phyloP scores from a whole-genome alignment of 2,888 invertebrate genomes.

The Liposcelis brunnea region DNA sequence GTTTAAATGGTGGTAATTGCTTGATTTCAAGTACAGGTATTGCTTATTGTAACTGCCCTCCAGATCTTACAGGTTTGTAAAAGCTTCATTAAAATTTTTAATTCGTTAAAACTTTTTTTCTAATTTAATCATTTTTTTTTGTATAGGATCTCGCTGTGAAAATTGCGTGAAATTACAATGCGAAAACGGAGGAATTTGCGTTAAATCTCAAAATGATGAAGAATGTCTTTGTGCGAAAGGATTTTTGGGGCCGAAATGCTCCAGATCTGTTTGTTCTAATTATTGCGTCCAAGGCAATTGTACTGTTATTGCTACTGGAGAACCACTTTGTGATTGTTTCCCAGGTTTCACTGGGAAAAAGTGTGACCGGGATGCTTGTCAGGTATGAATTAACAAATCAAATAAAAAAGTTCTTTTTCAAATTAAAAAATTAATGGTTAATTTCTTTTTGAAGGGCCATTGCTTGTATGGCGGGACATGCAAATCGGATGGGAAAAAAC shows the following conservation, averaged over 20 bases:
- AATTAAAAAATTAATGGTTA: too few relatives aligned
- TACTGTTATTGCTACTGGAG: slow-evolving; percentile 20
- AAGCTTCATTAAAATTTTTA: background rate
- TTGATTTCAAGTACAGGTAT: slow-evolving; percentile 23
- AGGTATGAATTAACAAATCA: slow-evolving; percentile 23
- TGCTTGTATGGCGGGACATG: slow-evolving; percentile 8
- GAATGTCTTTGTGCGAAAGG: slow-evolving; percentile 39
- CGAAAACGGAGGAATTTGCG: slow-evolving; percentile 42
- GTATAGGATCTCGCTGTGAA: slow-evolving; percentile 34
- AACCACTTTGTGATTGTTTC: slow-evolving; percentile 30
- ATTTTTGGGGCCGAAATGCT: slow-evolving; percentile 32
- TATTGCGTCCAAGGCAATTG: slow-evolving; percentile 29
- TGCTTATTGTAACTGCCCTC: slow-evolving; percentile 33
- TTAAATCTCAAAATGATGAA: slow-evolving; percentile 25
- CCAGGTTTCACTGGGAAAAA: slow-evolving; percentile 35
- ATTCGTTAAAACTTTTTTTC: too few relatives aligned
- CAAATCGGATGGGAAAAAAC: background rate
- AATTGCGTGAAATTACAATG: slow-evolving; percentile 38
- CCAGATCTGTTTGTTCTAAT: slow-evolving; percentile 27
- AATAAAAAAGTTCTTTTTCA: too few relatives aligned
- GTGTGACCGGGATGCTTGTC: slow-evolving; percentile 41
- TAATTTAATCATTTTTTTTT: slow-evolving; percentile 2
- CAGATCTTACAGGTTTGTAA: slow-evolving; percentile 30
- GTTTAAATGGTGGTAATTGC: slow-evolving; percentile 44
- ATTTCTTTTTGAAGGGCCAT: too few relatives aligned